Evolutionary conservation across 1,140 invertebrate genomes (phyloP).

Genomic region (Nasonia longicornis): DNA sequence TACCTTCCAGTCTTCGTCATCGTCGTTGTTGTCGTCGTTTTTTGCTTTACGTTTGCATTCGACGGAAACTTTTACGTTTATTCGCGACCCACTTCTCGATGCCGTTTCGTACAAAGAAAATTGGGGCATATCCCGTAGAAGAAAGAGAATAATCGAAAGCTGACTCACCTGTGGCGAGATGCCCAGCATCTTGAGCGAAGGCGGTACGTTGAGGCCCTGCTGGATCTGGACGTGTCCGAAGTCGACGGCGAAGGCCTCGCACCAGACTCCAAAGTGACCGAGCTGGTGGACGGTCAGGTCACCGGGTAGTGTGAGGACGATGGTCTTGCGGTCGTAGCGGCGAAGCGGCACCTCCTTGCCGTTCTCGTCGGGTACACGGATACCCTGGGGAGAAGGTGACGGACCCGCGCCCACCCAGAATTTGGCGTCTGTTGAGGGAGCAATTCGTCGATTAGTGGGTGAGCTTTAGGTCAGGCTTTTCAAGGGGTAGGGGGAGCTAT

Average conservation of each 20-base stretch:
- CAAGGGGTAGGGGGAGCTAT: no score
- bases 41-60: no score
- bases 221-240: constrained; percentile 89
- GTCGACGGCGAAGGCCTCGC: constrained; percentile 91
- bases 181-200: constrained; percentile 92
- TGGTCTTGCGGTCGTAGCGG: constrained; percentile 85
- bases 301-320: constrained; percentile 86
- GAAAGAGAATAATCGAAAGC: constrained; percentile 25
- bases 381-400: constrained; percentile 82
- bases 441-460: neutral
- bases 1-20: no score
- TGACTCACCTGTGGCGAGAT: constrained; percentile 88
- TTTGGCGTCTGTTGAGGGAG: constrained; percentile 80
- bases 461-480: neutral
- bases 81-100: no score
- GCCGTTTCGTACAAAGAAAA: no score
- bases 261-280: constrained; percentile 87
- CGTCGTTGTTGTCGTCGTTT: no score
- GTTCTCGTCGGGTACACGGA: constrained; percentile 89
- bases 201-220: constrained; percentile 82
- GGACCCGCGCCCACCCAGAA: constrained; percentile 89
- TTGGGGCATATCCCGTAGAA: neutral
- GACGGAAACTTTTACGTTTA: no score
- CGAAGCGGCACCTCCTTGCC: constrained; percentile 83
- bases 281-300: constrained; percentile 72